Conservation (phyloP, 2,888 invertebrate genomes). For the Drosophila borborema region DNA sequence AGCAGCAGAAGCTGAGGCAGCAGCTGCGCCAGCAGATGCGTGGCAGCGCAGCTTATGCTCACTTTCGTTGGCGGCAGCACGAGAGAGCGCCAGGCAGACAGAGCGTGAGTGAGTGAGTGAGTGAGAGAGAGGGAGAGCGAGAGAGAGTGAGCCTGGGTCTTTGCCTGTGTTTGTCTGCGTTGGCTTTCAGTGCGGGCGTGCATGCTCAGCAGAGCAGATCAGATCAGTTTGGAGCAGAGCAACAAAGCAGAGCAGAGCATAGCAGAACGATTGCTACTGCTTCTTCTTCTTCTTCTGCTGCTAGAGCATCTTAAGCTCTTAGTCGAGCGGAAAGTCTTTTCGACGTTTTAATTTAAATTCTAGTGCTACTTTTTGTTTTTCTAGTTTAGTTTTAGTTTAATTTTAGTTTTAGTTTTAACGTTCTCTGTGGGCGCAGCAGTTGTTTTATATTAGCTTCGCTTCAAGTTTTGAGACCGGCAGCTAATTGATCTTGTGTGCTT, state of each 20-base stretch:
- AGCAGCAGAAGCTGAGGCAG: slow-evolving; percentile 10
- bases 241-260: background rate
- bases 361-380: slow-evolving; percentile 9
- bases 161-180: slow-evolving; percentile 5
- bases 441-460: background rate
- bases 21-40: slow-evolving; percentile 31
- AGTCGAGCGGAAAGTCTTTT: slow-evolving; percentile 47
- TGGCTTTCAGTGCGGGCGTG: slow-evolving; percentile 43
- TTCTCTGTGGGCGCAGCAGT: slow-evolving; percentile 13
- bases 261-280: slow-evolving; percentile 3
- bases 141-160: slow-evolving; percentile 13
- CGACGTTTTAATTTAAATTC: slow-evolving; percentile 25
- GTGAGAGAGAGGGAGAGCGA: slow-evolving; percentile 3
- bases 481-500: slow-evolving; percentile 48
- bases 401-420: slow-evolving; percentile 3
- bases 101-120: slow-evolving; percentile 3
- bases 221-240: slow-evolving; percentile 13
- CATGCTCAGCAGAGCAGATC: slow-evolving; percentile 38
- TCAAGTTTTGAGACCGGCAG: slow-evolving; percentile 48
- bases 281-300: background rate
- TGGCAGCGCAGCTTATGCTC: slow-evolving; percentile 41
- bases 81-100: slow-evolving; percentile 1
- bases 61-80: slow-evolving; percentile 59
- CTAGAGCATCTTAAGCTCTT: slow-evolving; percentile 20
- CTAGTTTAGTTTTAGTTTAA: slow-evolving; percentile 12